A percentile compares a stretch with the other conserved stretches of the same genome.
phyloP scores from a whole-genome alignment of 2,888 invertebrate genomes.

The Tiphia femorata region DNA sequence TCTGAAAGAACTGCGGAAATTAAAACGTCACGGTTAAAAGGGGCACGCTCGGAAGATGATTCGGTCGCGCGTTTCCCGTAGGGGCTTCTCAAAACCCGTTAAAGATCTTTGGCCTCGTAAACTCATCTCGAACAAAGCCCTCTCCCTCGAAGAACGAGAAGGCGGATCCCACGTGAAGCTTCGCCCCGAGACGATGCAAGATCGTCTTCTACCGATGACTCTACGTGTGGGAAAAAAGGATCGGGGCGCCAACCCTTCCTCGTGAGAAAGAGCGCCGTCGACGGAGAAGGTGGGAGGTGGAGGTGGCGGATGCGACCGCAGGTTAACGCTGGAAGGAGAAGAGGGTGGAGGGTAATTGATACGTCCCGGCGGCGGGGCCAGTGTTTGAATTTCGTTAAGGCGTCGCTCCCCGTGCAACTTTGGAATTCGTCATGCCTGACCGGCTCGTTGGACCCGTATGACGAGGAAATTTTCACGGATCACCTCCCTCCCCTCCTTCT shows the following conservation, averaged over 20 bases:
- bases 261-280: constrained; percentile 14
- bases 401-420: constrained; percentile 24
- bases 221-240: constrained; percentile 43
- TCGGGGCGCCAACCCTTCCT: constrained; percentile 42
- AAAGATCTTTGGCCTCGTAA: not conserved
- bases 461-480: not conserved
- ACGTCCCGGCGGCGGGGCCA: constrained; percentile 36
- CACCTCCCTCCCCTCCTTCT: not conserved
- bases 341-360: constrained; percentile 48
- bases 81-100: not conserved
- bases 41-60: no score
- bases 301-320: not conserved
- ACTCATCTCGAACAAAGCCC: not conserved
- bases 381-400: constrained; percentile 50
- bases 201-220: not conserved
- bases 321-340: not conserved
- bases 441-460: not conserved
- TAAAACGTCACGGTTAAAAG: no score
- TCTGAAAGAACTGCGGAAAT: no score
- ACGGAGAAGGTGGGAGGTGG: not conserved
- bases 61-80: no score
- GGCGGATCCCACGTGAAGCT: no score
- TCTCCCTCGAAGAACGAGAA: no score
- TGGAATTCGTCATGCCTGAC: constrained; percentile 10
- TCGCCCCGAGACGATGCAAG: no score